phyloP scores from a whole-genome alignment of 2,888 invertebrate species.

The Himalopsyche anomala region DNA sequence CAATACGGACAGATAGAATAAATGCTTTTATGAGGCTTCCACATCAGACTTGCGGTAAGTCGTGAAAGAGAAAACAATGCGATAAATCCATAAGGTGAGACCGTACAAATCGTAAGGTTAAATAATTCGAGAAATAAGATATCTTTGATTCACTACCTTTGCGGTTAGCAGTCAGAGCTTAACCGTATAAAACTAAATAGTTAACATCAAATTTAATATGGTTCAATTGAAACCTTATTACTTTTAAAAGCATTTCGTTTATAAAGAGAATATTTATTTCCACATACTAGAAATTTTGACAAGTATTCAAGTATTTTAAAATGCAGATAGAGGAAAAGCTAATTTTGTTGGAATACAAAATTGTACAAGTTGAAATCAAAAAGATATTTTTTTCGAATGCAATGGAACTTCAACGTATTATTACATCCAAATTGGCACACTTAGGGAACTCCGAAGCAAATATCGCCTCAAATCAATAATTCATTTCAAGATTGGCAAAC shows the following conservation, averaged over 20 bases:
- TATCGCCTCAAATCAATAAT: slow-evolving; percentile 55
- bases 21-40: slow-evolving; percentile 73
- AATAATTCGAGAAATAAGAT: slow-evolving; percentile 77
- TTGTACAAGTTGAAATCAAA: not conserved
- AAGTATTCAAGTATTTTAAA: too few species aligned
- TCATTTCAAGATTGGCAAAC: slow-evolving; percentile 60
- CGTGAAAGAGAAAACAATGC: slow-evolving; percentile 61
- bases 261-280: too few species aligned
- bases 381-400: slow-evolving; percentile 46
- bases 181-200: slow-evolving; percentile 27
- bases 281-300: too few species aligned
- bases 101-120: slow-evolving; percentile 75
- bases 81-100: slow-evolving; percentile 64
- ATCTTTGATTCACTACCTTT: slow-evolving; percentile 67
- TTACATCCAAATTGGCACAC: slow-evolving; percentile 52
- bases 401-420: slow-evolving; percentile 49
- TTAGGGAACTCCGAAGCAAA: slow-evolving; percentile 39
- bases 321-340: too few species aligned
- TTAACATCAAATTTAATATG: not conserved
- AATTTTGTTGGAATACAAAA: too few species aligned
- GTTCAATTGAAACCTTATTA: slow-evolving; percentile 32
- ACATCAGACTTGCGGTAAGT: slow-evolving; percentile 50
- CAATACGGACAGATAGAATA: not conserved
- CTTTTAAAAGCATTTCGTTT: not conserved
- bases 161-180: not conserved